These are phyloP conservation scores for Podabrus alpinus DNA, from an alignment of 2,888 invertebrate genomes.

Conservation along the genomic window DNA sequence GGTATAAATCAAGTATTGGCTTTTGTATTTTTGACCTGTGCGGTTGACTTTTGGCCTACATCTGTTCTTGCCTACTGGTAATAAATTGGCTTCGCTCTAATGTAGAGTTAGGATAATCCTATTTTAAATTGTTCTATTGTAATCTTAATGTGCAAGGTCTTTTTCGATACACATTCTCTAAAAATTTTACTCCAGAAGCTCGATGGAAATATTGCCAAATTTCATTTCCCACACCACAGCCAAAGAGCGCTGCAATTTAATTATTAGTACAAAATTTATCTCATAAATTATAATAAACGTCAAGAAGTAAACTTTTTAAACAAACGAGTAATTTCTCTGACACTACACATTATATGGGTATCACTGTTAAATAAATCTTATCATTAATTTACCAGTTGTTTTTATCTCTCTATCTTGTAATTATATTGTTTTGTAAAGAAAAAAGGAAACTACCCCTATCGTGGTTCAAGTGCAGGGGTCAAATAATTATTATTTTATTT, in stretches of 20 bases:
- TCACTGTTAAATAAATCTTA: conserved; percentile 23
- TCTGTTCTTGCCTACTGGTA: conserved; percentile 52
- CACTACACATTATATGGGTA: conserved; percentile 32
- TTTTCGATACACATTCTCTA: conserved; percentile 16
- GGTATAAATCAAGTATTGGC: conserved; percentile 54
- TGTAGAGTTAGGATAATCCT: conserved; percentile 37
- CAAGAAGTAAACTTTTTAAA: conserved; percentile 27
- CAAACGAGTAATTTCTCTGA: conserved; percentile 31
- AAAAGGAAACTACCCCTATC: conserved; percentile 39
- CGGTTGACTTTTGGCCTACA: conserved; percentile 57
- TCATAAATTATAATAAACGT: conserved; percentile 30
- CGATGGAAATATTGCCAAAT: conserved; percentile 15
- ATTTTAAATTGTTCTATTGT: conserved; percentile 39
- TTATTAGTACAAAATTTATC: conserved; percentile 6
- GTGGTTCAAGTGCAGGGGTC: conserved; percentile 36
- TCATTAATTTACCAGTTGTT: conserved; percentile 25
- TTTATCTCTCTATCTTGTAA: conserved; percentile 32
- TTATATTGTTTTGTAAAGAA: conserved; percentile 33
- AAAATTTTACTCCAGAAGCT: conserved; percentile 6
- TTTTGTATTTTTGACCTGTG: conserved; percentile 47
- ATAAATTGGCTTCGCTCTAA: conserved; percentile 41
- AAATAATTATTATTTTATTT: conserved; percentile 46
- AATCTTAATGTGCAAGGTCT: conserved; percentile 29
- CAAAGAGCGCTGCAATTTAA: not conserved
- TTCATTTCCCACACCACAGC: conserved; percentile 20